phyloP scores from a whole-genome alignment of 2,113 vertebrate genomes.

The human (Homo sapiens) region DNA sequence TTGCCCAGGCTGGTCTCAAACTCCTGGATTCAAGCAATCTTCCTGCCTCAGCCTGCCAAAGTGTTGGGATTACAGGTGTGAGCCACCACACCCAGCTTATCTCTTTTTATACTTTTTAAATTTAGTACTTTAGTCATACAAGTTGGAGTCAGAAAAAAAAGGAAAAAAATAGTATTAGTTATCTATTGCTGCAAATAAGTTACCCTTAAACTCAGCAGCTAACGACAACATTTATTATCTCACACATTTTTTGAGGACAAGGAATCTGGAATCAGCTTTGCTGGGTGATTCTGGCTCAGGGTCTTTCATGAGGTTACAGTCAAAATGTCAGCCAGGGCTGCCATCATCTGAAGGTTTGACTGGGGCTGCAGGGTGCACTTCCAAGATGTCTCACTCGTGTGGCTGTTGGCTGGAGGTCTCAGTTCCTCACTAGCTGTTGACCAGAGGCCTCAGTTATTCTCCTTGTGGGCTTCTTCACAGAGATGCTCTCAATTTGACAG shows the following conservation, averaged over 20 bases:
- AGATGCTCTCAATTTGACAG: neutral
- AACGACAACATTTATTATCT: neutral
- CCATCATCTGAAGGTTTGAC: neutral
- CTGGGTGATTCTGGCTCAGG: neutral
- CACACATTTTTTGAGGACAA: neutral
- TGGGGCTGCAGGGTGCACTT: neutral
- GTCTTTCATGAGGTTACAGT: neutral
- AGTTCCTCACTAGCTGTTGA: neutral
- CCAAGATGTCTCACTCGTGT: neutral
- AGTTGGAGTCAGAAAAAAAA: too few relatives aligned
- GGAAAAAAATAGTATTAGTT: neutral
- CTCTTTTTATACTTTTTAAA: neutral
- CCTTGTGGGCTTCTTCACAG: neutral
- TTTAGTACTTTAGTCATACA: too few relatives aligned
- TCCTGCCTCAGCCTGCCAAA: too few relatives aligned
- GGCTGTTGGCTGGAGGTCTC: neutral
- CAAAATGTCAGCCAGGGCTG: neutral
- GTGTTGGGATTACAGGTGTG: too few relatives aligned
- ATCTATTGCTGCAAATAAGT: neutral
- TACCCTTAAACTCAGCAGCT: neutral
- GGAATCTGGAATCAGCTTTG: neutral
- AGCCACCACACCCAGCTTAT: too few relatives aligned
- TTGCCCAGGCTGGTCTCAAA: too few relatives aligned
- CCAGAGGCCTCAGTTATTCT: neutral
- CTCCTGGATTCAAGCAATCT: too few relatives aligned